Percentiles rank a stretch among this genome's conserved stretches.
phyloP scores from a whole-genome alignment of 2,888 invertebrate genomes.

The Lathronympha strigana region DNA sequence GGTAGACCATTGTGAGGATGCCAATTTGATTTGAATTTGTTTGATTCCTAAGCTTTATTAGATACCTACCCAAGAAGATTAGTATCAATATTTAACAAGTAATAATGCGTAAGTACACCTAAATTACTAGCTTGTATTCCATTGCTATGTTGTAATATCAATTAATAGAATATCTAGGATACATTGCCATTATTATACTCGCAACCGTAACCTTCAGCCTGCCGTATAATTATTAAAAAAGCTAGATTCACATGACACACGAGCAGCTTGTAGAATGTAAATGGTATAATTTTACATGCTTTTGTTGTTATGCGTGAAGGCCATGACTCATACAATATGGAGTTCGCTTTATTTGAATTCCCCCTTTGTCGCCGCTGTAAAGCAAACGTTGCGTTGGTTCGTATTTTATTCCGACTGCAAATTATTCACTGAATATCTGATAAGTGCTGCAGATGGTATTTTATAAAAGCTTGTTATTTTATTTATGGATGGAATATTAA shows the following conservation, averaged over 20 bases:
- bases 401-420: conserved; percentile 26
- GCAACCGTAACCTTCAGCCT: neutral
- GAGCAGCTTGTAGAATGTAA: conserved; percentile 9
- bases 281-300: conserved; percentile 38
- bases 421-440: conserved; percentile 26
- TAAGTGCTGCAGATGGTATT: neutral
- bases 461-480: neutral
- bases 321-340: conserved; percentile 35
- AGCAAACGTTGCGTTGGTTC: conserved; percentile 18
- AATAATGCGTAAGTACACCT: too few relatives aligned
- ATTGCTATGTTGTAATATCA: too few relatives aligned
- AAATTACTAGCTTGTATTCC: too few relatives aligned
- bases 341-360: conserved; percentile 35
- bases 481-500: neutral
- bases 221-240: conserved; percentile 5
- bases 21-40: too few relatives aligned
- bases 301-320: conserved; percentile 36
- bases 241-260: conserved; percentile 1
- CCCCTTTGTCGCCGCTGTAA: conserved; percentile 28
- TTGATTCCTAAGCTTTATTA: too few relatives aligned
- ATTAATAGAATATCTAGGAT: too few relatives aligned
- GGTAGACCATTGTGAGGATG: too few relatives aligned
- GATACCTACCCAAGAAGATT: too few relatives aligned
- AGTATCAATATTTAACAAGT: too few relatives aligned
- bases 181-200: neutral